Evolutionary conservation across 2,888 invertebrate genomes (phyloP).

Genomic region (Drosophila setosimentum): DNA sequence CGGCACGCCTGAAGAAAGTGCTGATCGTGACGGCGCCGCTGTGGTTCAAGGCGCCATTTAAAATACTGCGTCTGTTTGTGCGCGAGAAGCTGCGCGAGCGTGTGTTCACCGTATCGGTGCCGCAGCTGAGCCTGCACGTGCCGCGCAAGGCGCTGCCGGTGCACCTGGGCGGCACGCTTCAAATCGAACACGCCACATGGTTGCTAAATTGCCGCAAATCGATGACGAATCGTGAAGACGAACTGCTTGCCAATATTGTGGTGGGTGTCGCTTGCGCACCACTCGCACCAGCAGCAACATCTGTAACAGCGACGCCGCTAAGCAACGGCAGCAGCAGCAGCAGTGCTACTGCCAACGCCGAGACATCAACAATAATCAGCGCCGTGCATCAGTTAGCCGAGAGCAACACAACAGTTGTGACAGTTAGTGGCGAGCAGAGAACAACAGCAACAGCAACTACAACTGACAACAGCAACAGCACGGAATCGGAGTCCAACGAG

Average conservation of each 20-base stretch:
- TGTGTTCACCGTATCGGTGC: constrained; percentile 97
- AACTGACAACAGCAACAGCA: constrained; percentile 1
- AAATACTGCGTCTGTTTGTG: constrained; percentile 96
- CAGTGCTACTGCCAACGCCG: constrained; percentile 57
- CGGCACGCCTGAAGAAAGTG: constrained; percentile 98
- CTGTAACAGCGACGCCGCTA: constrained; percentile 23
- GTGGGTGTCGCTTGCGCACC: constrained; percentile 44
- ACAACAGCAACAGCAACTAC: constrained; percentile 81
- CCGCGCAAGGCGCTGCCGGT: constrained; percentile 94
- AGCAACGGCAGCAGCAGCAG: constrained; percentile 44
- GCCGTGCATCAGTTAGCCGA: constrained; percentile 69
- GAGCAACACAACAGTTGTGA: constrained; percentile 61
- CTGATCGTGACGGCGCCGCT: constrained; percentile 98
- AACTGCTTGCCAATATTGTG: constrained; percentile 85
- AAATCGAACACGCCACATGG: constrained; percentile 96
- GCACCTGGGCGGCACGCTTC: constrained; percentile 94
- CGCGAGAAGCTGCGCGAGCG: constrained; percentile 97
- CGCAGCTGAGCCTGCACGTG: constrained; percentile 95
- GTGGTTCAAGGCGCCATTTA: constrained; percentile 99
- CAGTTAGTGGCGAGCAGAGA: constrained; percentile 44
- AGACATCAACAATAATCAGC: constrained; percentile 79
- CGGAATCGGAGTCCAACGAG: constrained; percentile 77
- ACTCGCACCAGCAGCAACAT: constrained; percentile 17
- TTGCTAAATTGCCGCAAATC: constrained; percentile 90
- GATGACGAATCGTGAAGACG: constrained; percentile 91